Percentiles rank a stretch among this genome's conserved stretches.
These are phyloP conservation scores for Himalopsyche kuldschensis DNA, from an alignment of 2,888 invertebrate genomes.

Conservation along the genomic window DNA sequence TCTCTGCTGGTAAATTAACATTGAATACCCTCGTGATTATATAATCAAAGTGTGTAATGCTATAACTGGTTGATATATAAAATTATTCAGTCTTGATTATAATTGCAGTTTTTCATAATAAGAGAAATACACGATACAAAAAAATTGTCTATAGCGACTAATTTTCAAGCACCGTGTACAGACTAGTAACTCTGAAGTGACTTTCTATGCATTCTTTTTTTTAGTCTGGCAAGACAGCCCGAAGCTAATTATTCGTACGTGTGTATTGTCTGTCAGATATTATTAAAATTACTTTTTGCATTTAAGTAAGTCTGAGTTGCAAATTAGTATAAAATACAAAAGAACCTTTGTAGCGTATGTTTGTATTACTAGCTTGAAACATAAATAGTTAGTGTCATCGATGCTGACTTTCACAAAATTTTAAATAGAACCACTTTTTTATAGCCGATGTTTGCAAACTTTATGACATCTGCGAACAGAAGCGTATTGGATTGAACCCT, in stretches of 20 bases:
- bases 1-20: too few relatives aligned
- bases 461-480: neutral
- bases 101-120: too few relatives aligned
- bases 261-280: neutral
- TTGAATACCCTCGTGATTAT: too few relatives aligned
- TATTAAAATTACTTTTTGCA: neutral
- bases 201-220: neutral
- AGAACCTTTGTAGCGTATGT: neutral
- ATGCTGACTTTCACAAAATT: neutral
- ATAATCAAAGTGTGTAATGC: too few relatives aligned
- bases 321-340: neutral
- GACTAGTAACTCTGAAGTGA: neutral
- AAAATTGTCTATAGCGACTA: neutral
- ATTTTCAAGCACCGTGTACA: neutral
- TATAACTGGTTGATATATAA: too few relatives aligned
- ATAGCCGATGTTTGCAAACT: neutral
- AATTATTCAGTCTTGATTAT: too few relatives aligned
- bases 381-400: neutral
- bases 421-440: neutral
- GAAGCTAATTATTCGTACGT: neutral
- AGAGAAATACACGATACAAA: too few relatives aligned
- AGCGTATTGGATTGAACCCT: neutral
- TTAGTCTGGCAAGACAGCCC: neutral
- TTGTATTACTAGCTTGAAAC: neutral
- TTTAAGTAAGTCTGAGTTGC: neutral